Base-by-base conservation (phyloP, 2,797 vertebrate species). In the Sebastes elongatus region DNA sequence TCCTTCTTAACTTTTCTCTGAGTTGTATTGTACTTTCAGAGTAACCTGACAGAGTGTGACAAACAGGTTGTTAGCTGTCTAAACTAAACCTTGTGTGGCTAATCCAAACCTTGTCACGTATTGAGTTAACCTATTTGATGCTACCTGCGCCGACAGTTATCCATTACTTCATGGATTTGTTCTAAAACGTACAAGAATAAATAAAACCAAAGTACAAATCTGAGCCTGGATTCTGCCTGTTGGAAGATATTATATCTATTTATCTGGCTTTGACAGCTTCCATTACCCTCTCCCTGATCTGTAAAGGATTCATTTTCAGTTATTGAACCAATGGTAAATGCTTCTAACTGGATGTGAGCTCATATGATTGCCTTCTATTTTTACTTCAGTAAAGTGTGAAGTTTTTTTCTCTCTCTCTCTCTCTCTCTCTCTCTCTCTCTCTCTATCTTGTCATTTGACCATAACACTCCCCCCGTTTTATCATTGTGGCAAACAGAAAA, bases 11-110 rank as follows among this genome's bases (percentile, higher is more conserved):
- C 2, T 53, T 70, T 70, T 73, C 4, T 70, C 53, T 73, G n/a
- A 68, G 25, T 74, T 78, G 42, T n/a, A 73, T 81, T 85, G 27
- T 57, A 71, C 81, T 82, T 86, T 83, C 66, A 81, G 79, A 57
- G 13, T 18, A 33, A 69, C 32, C 53, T 77, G 66, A 71, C 71
- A 76, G 71, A 71, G 33, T 16, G 38, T 59, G 33, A 80, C 71
- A 72, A 72, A 74, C 42, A 79, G 80, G 57, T 74, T n/a, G 3
- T 61, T 65, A 42, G 49, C 78, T 77, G 62, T 83, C 72, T 32
- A 5, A 53, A 10, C 76, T 53, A 74, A 74, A 56, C 32, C 55
- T 75, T 22, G 49, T 70, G 64, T 33, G 32, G 27, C 56, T 72
- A 72, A 82, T 70, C 62, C 53, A 23, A 74, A 80, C 46, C 38